Percentiles rank a stretch among this genome's conserved stretches.
Conservation (phyloP, 1,140 invertebrate species). For the Drosophila burlai region DNA sequence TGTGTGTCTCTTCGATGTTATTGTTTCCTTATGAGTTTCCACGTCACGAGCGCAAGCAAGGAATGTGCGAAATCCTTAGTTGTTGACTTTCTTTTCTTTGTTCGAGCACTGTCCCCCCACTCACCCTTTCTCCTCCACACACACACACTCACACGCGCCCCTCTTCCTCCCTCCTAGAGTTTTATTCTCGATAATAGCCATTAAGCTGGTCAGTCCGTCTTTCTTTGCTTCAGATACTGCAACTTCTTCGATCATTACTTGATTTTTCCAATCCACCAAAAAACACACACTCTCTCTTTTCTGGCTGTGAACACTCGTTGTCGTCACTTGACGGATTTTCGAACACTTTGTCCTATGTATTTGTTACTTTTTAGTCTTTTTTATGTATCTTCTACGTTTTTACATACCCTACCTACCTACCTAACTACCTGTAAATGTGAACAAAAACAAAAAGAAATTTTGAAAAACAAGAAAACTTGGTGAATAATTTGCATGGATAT, state of each 20-base stretch:
- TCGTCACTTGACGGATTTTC: constrained; percentile 39
- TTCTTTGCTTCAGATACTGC: constrained; percentile 30
- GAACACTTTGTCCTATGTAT: constrained; percentile 49
- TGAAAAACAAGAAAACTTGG: constrained; percentile 64
- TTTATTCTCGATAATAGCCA: constrained; percentile 29
- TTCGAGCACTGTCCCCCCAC: constrained; percentile 56
- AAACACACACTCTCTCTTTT: constrained; percentile 17
- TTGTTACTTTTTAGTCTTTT: constrained; percentile 36
- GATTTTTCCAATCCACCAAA: constrained; percentile 17
- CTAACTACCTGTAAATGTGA: constrained; percentile 67
- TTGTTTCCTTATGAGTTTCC: constrained; percentile 53
- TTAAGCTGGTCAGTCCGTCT: constrained; percentile 39
- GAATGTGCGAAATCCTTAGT: constrained; percentile 59
- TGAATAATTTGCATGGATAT: constrained; percentile 85
- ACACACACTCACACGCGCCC: neutral
- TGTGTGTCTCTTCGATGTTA: constrained; percentile 67
- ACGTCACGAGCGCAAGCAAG: constrained; percentile 41
- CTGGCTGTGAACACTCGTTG: constrained; percentile 48
- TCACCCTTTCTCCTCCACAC: constrained; percentile 16
- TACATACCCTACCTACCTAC: constrained; percentile 4
- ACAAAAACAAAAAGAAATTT: constrained; percentile 37
- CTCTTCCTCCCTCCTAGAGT: constrained; percentile 23
- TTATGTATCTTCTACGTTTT: constrained; percentile 46
- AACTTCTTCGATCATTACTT: constrained; percentile 35
- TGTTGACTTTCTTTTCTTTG: constrained; percentile 49